Evolutionary conservation across 2,113 vertebrate species (phyloP).

Genomic region (Oncorhynchus gorbuscha): DNA sequence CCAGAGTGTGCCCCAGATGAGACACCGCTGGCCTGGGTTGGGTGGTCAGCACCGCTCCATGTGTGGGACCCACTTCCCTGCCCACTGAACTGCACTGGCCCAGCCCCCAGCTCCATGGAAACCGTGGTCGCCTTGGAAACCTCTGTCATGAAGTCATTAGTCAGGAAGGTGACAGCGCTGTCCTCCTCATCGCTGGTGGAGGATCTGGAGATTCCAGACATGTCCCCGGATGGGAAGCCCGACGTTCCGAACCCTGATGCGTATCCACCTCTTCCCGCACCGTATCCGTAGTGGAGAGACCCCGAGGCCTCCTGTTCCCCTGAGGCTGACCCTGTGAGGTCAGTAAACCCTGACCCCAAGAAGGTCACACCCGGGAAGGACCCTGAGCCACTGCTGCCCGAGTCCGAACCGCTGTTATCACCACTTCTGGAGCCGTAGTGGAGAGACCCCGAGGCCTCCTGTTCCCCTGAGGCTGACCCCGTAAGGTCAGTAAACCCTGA

Average conservation of each 20-base stretch:
- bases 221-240: constrained; percentile 68
- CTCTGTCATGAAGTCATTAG: constrained; percentile 69
- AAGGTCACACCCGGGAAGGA: constrained; percentile 73
- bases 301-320: constrained; percentile 81
- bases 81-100: constrained; percentile 60
- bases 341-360: constrained; percentile 74
- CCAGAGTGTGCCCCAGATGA: constrained; percentile 55
- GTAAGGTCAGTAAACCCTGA: constrained; percentile 75
- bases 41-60: constrained; percentile 56
- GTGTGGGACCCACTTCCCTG: constrained; percentile 53
- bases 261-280: constrained; percentile 74
- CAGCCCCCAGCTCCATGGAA: constrained; percentile 75
- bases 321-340: constrained; percentile 66
- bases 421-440: constrained; percentile 58
- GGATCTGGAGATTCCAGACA: constrained; percentile 59
- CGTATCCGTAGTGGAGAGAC: constrained; percentile 72
- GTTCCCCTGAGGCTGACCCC: constrained; percentile 64
- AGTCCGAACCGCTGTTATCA: constrained; percentile 62
- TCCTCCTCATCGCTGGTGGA: constrained; percentile 67
- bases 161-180: constrained; percentile 66
- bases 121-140: constrained; percentile 61
- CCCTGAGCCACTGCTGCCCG: constrained; percentile 63
- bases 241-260: constrained; percentile 75
- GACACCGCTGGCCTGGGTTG: constrained; percentile 7
- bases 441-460: constrained; percentile 79